phyloP scores from a whole-genome alignment of 2,797 vertebrate species.

The Peromyscus attwateri region DNA sequence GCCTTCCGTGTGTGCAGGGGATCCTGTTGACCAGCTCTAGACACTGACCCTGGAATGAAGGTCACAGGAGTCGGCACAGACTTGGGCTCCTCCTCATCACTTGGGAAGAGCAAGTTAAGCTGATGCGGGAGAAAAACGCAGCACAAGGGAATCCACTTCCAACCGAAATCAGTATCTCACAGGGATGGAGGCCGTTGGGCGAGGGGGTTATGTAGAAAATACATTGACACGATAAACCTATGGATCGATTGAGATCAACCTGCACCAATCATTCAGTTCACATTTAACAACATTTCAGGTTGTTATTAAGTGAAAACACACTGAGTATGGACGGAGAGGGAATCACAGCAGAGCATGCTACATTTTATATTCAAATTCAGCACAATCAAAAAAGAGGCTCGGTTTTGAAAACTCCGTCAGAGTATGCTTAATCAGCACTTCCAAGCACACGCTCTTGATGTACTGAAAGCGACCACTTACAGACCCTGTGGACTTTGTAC shows the following conservation, averaged over 20 bases:
- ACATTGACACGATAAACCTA: background rate
- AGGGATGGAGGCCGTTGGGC: background rate
- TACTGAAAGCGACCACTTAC: background rate
- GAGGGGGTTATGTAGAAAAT: background rate
- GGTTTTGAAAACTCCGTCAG: background rate
- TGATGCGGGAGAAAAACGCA: background rate
- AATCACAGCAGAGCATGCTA: background rate
- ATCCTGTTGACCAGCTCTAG: rapidly evolving
- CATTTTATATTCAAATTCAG: background rate
- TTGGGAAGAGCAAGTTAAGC: background rate
- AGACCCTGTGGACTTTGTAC: background rate
- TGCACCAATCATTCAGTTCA: background rate
- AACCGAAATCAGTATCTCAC: background rate
- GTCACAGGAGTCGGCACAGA: rapidly evolving
- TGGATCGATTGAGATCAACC: background rate
- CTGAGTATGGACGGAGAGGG: background rate
- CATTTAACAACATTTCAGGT: background rate
- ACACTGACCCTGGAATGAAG: background rate
- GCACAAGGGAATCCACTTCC: background rate
- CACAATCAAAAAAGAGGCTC: background rate
- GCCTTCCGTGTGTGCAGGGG: rapidly evolving
- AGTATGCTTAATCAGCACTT: background rate
- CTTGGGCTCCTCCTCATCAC: rapidly evolving
- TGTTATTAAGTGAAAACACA: background rate
- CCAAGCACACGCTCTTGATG: background rate